A percentile compares a stretch with the other conserved stretches of the same genome.
Evolutionary conservation across 2,113 vertebrate genomes (phyloP).

Genomic region (Eurypyga helias): DNA sequence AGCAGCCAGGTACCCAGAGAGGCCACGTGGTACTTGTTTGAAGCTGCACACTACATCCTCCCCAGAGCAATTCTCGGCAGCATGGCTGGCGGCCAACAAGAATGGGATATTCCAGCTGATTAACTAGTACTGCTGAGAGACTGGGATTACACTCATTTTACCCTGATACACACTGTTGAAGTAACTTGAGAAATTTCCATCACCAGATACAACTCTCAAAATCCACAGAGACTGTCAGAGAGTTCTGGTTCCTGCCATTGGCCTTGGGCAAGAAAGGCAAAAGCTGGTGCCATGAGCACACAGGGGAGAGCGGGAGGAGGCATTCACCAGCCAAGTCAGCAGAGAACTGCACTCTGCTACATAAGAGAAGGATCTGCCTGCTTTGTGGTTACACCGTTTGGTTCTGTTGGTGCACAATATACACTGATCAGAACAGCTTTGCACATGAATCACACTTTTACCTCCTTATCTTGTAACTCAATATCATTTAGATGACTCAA

Average conservation of each 20-base stretch:
- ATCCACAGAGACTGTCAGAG: background rate
- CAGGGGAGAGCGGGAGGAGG: background rate
- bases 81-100: background rate
- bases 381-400: background rate
- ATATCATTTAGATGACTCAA: background rate
- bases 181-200: constrained; percentile 25
- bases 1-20: background rate
- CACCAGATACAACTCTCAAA: constrained; percentile 3
- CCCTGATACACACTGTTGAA: background rate
- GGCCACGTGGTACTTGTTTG: background rate
- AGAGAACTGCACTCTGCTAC: background rate
- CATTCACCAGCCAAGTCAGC: background rate
- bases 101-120: constrained; percentile 16
- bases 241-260: background rate
- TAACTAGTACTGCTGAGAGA: background rate
- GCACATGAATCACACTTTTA: background rate
- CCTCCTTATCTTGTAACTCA: background rate
- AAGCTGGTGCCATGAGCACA: background rate
- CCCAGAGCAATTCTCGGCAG: background rate
- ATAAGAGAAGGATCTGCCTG: background rate
- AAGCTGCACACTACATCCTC: background rate
- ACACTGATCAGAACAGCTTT: background rate
- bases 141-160: background rate
- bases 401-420: background rate
- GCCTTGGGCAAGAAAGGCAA: background rate